These are phyloP conservation scores for Linepithema humile DNA, from an alignment of 1,140 invertebrate genomes.

Conservation along the genomic window DNA sequence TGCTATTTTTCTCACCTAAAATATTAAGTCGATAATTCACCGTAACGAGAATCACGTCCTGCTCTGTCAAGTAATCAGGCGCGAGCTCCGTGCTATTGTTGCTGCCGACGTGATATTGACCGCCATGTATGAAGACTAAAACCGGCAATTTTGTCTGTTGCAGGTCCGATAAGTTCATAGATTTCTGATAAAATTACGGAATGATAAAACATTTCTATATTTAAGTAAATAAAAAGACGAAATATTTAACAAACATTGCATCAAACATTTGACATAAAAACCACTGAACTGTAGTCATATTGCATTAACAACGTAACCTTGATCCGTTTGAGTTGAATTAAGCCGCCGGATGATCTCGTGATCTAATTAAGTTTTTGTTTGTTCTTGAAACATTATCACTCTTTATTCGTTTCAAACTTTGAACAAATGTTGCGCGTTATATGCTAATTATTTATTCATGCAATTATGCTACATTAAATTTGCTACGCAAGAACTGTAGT, in stretches of 20 bases:
- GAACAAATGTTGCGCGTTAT: not conserved
- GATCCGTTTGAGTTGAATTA: slow-evolving; percentile 70
- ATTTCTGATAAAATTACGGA: not conserved
- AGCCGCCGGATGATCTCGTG: slow-evolving; percentile 65
- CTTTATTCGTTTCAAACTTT: not conserved
- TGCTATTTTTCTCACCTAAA: slow-evolving; percentile 84
- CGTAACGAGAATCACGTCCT: slow-evolving; percentile 87
- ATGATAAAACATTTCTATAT: not conserved
- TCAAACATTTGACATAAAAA: not conserved
- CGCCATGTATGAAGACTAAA: slow-evolving; percentile 85
- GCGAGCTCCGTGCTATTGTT: slow-evolving; percentile 79
- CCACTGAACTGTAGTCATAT: slow-evolving; percentile 4
- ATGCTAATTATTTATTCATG: not conserved
- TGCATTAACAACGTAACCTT: slow-evolving; percentile 47
- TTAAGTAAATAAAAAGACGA: not conserved
- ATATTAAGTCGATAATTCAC: slow-evolving; percentile 88
- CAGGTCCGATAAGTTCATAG: not conserved
- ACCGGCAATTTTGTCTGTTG: slow-evolving; percentile 79
- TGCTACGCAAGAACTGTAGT: no score
- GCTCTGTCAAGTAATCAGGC: slow-evolving; percentile 83
- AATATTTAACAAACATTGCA: not conserved
- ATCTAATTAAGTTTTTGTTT: slow-evolving; percentile 69
- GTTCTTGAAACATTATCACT: slow-evolving; percentile 9
- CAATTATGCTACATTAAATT: no score
- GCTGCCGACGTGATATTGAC: slow-evolving; percentile 82